These are phyloP conservation scores for Ectobius pallidus DNA, from an alignment of 2,888 invertebrate species.

Conservation along the genomic window DNA sequence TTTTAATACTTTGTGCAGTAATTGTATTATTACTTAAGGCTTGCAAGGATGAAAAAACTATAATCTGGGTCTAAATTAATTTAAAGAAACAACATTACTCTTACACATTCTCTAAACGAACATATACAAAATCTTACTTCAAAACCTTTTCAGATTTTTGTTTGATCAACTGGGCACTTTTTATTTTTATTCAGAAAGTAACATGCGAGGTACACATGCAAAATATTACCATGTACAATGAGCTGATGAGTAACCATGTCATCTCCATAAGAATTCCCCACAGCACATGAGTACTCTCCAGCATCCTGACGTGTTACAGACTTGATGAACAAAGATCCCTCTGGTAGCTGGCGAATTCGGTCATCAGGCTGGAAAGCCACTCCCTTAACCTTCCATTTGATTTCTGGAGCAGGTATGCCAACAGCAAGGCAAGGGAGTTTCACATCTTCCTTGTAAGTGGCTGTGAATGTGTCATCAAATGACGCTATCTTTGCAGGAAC, in stretches of 20 bases:
- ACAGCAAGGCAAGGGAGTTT: constrained; percentile 91
- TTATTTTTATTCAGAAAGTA: no score
- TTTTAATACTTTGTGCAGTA: no score
- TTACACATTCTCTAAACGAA: no score
- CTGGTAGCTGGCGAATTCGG: constrained; percentile 81
- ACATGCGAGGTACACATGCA: no score
- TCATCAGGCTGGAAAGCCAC: constrained; percentile 79
- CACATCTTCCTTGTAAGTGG: constrained; percentile 90
- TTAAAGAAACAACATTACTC: no score
- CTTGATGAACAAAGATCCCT: constrained; percentile 89
- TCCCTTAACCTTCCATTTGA: constrained; percentile 88
- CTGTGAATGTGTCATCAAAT: constrained; percentile 91
- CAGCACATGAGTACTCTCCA: constrained; percentile 92
- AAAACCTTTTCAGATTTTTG: no score
- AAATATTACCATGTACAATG: constrained; percentile 73
- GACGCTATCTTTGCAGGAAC: constrained; percentile 95
- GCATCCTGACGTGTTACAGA: constrained; percentile 89
- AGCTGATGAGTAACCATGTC: constrained; percentile 91
- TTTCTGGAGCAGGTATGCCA: constrained; percentile 88
- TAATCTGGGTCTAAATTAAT: no score
- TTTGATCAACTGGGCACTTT: no score
- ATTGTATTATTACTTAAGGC: no score
- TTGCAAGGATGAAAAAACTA: no score
- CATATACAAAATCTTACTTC: no score
- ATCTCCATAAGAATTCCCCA: constrained; percentile 90